Conservation (phyloP, 2,888 invertebrate genomes). For the Laothoe populi region DNA sequence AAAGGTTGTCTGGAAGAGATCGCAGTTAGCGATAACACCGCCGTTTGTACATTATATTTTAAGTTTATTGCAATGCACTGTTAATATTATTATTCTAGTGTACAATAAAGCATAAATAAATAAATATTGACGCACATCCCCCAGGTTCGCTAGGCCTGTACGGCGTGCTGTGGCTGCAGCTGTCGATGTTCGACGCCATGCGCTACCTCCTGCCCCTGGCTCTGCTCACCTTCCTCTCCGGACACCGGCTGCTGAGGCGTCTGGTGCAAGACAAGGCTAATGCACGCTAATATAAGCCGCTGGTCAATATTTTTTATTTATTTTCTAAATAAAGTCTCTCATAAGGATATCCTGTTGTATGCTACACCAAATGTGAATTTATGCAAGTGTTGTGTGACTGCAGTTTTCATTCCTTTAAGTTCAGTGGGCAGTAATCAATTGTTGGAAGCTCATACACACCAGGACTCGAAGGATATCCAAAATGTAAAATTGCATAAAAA, state of each 20-base stretch:
- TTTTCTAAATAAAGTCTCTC: not conserved
- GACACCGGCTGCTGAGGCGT: conserved; percentile 94
- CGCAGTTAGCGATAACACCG: no score
- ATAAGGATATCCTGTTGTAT: conserved; percentile 9
- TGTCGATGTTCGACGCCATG: conserved; percentile 98
- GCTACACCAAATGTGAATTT: conserved; percentile 1
- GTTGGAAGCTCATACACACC: conserved; percentile 5
- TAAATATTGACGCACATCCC: no score
- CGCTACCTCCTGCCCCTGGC: conserved; percentile 94
- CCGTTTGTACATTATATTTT: no score
- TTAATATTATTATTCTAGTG: no score
- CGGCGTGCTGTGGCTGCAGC: conserved; percentile 94
- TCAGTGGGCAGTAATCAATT: not conserved
- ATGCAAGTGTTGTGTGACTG: not conserved
- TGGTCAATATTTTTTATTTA: conserved; percentile 11
- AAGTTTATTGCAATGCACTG: no score
- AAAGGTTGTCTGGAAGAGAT: no score
- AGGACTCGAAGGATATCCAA: conserved; percentile 2
- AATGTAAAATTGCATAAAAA: not conserved
- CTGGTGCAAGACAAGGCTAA: conserved; percentile 82
- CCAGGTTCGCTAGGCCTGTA: conserved; percentile 95
- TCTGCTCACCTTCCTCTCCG: conserved; percentile 95
- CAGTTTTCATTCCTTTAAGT: conserved; percentile 1
- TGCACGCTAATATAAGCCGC: conserved; percentile 5
- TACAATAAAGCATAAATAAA: no score